Evolutionary conservation across 2,113 vertebrate species (phyloP).

Genomic region (Trinectes maculatus): DNA sequence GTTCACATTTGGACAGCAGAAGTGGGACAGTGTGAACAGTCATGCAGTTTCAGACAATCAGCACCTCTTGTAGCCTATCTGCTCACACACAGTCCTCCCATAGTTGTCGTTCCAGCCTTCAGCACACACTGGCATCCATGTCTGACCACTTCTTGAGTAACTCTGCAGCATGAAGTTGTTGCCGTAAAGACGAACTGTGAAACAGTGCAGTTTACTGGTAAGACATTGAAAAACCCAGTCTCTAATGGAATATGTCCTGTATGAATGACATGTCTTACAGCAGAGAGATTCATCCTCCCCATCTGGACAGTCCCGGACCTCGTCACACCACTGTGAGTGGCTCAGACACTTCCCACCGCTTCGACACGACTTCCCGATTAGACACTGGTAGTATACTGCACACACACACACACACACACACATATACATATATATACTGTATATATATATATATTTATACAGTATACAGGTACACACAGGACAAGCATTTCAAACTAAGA

Average conservation of each 20-base stretch:
- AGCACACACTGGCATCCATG: constrained; percentile 75
- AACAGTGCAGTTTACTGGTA: background rate
- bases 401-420: constrained; percentile 10
- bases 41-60: background rate
- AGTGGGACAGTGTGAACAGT: background rate
- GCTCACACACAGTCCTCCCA: constrained; percentile 58
- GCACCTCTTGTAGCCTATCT: constrained; percentile 75
- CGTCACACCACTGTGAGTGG: constrained; percentile 72
- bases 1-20: background rate
- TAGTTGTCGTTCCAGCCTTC: constrained; percentile 62
- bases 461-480: background rate
- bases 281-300: constrained; percentile 76
- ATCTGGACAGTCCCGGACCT: constrained; percentile 58
- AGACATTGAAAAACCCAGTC: background rate
- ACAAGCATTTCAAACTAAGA: background rate
- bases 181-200: constrained; percentile 73
- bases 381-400: constrained; percentile 66
- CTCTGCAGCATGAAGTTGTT: constrained; percentile 65
- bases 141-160: constrained; percentile 53
- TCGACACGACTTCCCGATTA: constrained; percentile 57
- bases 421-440: background rate
- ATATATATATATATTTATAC: no score
- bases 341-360: constrained; percentile 49
- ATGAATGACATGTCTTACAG: constrained; percentile 58
- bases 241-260: background rate